Conservation (phyloP, 2,888 invertebrate species). For the Thereva unica region DNA sequence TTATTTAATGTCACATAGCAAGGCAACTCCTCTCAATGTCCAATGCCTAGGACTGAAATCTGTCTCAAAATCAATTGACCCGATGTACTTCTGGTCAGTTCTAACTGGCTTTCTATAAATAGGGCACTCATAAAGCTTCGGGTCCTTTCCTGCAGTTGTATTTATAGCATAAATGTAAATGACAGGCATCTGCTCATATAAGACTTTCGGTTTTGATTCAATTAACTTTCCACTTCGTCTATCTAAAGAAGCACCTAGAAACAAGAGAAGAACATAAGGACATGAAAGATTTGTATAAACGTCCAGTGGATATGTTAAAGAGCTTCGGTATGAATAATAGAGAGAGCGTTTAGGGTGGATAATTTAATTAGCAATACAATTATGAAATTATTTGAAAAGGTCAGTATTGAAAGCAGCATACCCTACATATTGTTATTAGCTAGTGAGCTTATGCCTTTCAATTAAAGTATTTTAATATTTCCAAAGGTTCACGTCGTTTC, state of each 20-base stretch:
- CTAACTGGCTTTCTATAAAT: constrained; percentile 94
- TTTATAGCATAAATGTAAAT: constrained; percentile 95
- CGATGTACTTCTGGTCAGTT: constrained; percentile 93
- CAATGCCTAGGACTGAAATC: constrained; percentile 93
- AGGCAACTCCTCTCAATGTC: constrained; percentile 93
- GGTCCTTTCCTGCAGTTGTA: constrained; percentile 89
- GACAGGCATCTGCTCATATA: constrained; percentile 95
- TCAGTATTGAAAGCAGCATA: too few species aligned
- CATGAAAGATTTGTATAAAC: not conserved
- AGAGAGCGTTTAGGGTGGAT: too few species aligned
- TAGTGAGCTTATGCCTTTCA: too few species aligned
- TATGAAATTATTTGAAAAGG: too few species aligned
- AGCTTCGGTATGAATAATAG: not conserved
- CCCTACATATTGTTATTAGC: too few species aligned
- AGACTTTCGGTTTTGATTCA: constrained; percentile 89
- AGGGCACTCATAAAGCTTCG: constrained; percentile 91
- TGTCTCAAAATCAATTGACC: constrained; percentile 91
- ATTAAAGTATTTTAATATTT: too few species aligned
- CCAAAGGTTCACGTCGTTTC: too few species aligned
- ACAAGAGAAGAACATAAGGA: constrained; percentile 19
- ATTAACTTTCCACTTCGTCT: constrained; percentile 84
- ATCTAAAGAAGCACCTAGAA: constrained; percentile 78
- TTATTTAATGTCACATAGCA: constrained; percentile 95
- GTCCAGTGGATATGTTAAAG: not conserved
- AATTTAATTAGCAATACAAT: too few species aligned